Evolutionary conservation across 2,888 invertebrate species (phyloP), one percentile per base, ranked within the genome.

Genomic region (Sphecodes monilicornis): DNA sequence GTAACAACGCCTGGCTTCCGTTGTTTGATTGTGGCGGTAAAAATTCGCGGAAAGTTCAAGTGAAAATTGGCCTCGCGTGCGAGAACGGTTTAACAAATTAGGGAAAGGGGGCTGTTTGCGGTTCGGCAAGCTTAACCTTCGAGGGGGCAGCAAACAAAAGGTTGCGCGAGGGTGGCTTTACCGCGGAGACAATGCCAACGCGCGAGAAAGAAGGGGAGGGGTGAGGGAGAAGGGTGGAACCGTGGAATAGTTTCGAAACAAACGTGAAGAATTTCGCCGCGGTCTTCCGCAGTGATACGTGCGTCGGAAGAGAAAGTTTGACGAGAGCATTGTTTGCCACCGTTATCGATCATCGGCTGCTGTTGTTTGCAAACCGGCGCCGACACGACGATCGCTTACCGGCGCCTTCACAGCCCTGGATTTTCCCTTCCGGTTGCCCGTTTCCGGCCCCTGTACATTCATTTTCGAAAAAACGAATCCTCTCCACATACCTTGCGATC

Each of bases 271-370:
- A 29, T 41, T 68, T 16, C 13, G n/a, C 43, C 41, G 68, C 57
- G 46, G 50, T 70, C 50, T 75, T 79, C 66, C 75, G 79, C 82
- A 71, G 82, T 71, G 77, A 83, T 83, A 83, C 80, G 71, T 80
- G 79, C 72, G 54, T 73, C 76, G 76, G 66, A 43, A 79, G 68
- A 41, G 73, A 76, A 77, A 77, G 69, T 76, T 82, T 79, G 79
- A 82, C 79, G 57, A 79, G 82, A 79, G 82, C 79, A 72, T 82
- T 79, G 79, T 82, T 82, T 79, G 75, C 79, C 26, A 16, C 60
- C 43, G 76, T 73, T 84, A 84, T 84, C 77, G 81, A 84, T 81
- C 81, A 74, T 77, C 77, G 75, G 32, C 22, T 66, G 74, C 39
- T 57, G 57, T 43, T 80, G 83, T 81, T 84, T 84, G 83, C 69